These are phyloP conservation scores for Uropetala carovei DNA, from an alignment of 2,888 invertebrate species.

Conservation along the genomic window DNA sequence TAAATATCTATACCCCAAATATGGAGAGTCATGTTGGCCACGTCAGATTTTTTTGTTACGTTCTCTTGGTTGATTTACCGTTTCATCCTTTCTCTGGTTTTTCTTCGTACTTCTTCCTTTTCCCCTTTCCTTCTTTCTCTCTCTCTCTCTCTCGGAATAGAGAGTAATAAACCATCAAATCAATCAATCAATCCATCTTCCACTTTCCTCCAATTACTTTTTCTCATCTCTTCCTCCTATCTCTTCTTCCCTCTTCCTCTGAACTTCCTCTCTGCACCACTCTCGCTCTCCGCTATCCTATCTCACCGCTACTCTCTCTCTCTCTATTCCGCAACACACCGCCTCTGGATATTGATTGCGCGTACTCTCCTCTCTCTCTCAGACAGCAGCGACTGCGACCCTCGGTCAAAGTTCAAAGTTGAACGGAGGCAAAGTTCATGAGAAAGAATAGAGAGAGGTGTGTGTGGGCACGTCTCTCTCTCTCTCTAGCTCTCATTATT, in stretches of 20 bases:
- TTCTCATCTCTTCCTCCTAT: background rate
- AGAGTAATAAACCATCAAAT: slow-evolving; percentile 5
- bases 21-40: too few species aligned
- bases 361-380: background rate
- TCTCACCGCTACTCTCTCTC: background rate
- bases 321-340: slow-evolving; percentile 40
- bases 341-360: slow-evolving; percentile 49
- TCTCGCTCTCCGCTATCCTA: background rate
- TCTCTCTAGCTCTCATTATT: background rate
- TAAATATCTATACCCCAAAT: too few species aligned
- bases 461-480: too few species aligned
- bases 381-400: slow-evolving; percentile 10
- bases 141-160: background rate
- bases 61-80: background rate
- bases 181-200: slow-evolving; percentile 7
- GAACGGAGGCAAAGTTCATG: slow-evolving; percentile 28
- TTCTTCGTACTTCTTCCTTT: background rate
- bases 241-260: background rate
- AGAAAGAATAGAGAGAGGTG: background rate
- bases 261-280: background rate
- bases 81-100: background rate
- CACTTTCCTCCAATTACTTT: background rate
- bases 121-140: background rate
- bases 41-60: too few species aligned
- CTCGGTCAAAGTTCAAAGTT: slow-evolving; percentile 54